Evolutionary conservation across 2,888 invertebrate genomes (phyloP), one percentile per base, ranked within the genome.

Genomic region (Oxytorus armatus): DNA sequence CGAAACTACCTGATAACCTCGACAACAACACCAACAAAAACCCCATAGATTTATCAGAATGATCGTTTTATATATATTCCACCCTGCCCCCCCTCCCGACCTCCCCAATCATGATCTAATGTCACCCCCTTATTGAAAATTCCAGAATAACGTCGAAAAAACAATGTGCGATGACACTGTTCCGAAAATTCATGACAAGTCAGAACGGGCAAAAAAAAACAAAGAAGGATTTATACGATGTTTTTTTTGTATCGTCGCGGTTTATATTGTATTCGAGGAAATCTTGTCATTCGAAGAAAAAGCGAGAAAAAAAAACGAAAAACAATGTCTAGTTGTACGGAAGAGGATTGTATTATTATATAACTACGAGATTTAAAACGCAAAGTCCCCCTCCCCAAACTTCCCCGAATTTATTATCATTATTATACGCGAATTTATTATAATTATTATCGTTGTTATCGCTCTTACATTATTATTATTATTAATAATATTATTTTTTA

Each of bases 371-470:
- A 79, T 81, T 78, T 75, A 65, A 68, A 44, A 63, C 25, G 53
- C 57, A 16, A 51, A 81, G 63, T 53, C 23, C 59, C 49, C 36
- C 59, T 23, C 59, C 49, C 21, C 25, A 47, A 69, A 47, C 59
- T 82, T 77, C 78, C 14, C 75, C 75, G 39, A 49, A 70, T 81
- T 81, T 85, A 86, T 83, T 83, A 79, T 83, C 76, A 86, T 86
- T 84, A 85, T 82, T 84, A n/a, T n/a, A 82, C 82, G 84, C 65
- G 61, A 79, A 78, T 79, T 77, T 65, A 87, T 87, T 85, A 87
- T 86, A 78, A 82, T 85, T 84, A 82, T 83, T 79, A 85, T 85
- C 78, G 81, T 85, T 87, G 86, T 88, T 86, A 87, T 89, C 81
- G 85, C 82, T 85, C 81, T 85, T 86, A 84, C 70, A 78, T 78